phyloP scores from a whole-genome alignment of 2,888 invertebrate species.

The Megastigmus dorsalis region DNA sequence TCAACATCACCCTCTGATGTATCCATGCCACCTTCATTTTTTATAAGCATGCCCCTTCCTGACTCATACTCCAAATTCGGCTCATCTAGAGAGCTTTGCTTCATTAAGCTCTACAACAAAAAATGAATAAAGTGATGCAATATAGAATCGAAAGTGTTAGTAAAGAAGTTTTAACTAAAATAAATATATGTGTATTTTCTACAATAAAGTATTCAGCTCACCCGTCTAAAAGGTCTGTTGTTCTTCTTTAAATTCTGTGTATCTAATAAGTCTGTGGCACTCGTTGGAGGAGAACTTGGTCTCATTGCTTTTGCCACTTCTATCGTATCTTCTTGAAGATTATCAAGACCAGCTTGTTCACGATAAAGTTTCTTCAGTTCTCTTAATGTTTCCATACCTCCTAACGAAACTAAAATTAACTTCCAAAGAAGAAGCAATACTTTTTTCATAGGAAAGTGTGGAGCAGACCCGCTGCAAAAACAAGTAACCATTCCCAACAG shows the following conservation, averaged over 20 bases:
- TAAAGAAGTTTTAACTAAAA: constrained; percentile 37
- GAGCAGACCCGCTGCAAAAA: constrained; percentile 95
- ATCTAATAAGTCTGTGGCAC: constrained; percentile 91
- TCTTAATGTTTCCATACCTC: constrained; percentile 90
- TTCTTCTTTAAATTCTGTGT: constrained; percentile 85
- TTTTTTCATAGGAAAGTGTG: constrained; percentile 99
- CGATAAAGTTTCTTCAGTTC: constrained; percentile 84
- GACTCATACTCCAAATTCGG: constrained; percentile 74
- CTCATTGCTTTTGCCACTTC: constrained; percentile 96
- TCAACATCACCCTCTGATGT: constrained; percentile 77
- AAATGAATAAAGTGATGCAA: constrained; percentile 9
- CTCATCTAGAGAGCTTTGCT: constrained; percentile 94
- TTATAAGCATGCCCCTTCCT: constrained; percentile 70
- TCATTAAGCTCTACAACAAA: constrained; percentile 81
- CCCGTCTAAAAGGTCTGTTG: constrained; percentile 82
- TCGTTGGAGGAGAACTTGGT: constrained; percentile 95
- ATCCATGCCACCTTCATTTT: constrained; percentile 77
- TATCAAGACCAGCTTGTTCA: constrained; percentile 83
- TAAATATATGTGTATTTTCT: neutral
- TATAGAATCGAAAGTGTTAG: no score
- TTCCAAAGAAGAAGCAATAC: constrained; percentile 97
- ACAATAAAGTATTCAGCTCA: constrained; percentile 64
- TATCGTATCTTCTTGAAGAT: constrained; percentile 92
- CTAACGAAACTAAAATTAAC: constrained; percentile 91
- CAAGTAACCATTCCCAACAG: constrained; percentile 96